Evolutionary conservation across 2,113 vertebrate genomes (phyloP).

Genomic region (Phocoena sinus): DNA sequence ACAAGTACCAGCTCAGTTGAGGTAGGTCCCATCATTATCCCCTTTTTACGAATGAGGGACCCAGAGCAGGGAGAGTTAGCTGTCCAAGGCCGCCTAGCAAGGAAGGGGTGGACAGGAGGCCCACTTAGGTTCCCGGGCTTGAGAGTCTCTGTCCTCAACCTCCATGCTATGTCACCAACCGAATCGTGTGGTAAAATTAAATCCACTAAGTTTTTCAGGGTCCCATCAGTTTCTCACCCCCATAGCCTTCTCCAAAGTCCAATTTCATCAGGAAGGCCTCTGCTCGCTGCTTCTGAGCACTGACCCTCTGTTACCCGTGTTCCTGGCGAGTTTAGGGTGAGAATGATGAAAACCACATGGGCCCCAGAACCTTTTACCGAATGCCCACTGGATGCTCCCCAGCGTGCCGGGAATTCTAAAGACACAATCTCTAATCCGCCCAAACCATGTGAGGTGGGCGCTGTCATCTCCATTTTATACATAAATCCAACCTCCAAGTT

Average conservation of each 20-base stretch:
- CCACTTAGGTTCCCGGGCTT: background rate
- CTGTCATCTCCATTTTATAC: background rate
- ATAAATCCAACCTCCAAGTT: background rate
- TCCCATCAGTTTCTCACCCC: background rate
- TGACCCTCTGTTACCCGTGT: no score
- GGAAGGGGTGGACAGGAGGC: background rate
- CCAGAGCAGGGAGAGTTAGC: background rate
- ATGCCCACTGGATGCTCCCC: background rate
- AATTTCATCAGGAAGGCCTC: background rate
- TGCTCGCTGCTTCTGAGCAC: background rate
- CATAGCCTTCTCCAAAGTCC: background rate
- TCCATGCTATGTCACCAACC: rapidly evolving
- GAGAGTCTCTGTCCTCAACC: background rate
- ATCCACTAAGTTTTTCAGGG: background rate
- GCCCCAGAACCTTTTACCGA: background rate
- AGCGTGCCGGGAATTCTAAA: background rate
- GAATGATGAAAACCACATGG: background rate
- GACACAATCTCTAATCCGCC: background rate
- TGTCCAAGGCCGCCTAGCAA: background rate
- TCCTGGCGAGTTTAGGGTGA: background rate
- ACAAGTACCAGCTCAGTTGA: background rate
- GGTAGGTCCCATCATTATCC: background rate
- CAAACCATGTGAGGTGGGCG: background rate
- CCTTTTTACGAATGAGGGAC: background rate
- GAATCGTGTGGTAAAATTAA: background rate